Base-by-base conservation (phyloP, 1,140 invertebrate genomes). In the Leptinotarsa lineolata region DNA sequence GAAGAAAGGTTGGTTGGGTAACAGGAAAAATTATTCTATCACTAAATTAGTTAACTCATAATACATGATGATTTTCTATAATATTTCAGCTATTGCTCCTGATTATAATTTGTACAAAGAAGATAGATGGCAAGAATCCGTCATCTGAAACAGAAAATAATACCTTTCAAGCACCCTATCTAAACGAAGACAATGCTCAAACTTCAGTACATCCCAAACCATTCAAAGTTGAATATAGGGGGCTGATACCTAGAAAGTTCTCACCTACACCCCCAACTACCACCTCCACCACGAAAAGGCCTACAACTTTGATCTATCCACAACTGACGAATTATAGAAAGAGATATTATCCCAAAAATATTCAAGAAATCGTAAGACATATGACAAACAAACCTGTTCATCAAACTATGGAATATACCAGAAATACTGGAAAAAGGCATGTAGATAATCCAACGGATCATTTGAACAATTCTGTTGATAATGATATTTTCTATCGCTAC, bases 311-410 rank as follows among this genome's bases (percentile, higher is more conserved):
- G n/a, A 61, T 12, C 12, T 63, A n/a, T 22, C 69, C 69, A 21
- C 69, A 63, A 63, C 6, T 64, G 4, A 71, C n/a, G 6, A 59
- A 71, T 30, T 71, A 71, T 30, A 71, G 24, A 46, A 22, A 71
- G 8, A 22, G 61, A 54, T 59, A 71, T 15, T 63, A 68, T 0
- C 86, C 87, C 0, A 82, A 85, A 20, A 88, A 84, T 73, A 88
- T 88, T 15, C 86, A 87, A 67, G 87, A 88, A 46, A 85, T 88
- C 30, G 84, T 88, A n/a, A 85, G 85, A 44, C 87, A 86, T 20
- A 73, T 86, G 67, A 78, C 0, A 83, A 70, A 15, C 21, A 46
- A 18, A 15, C 67, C 13, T 16, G 12, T 18, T 30, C 48, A 5
- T 18, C 48, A 54, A 16, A 16, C 48, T n/a, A 54, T 15, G n/a